phyloP scores from a whole-genome alignment of 2,113 vertebrate genomes.

The Alexandromys fortis region DNA sequence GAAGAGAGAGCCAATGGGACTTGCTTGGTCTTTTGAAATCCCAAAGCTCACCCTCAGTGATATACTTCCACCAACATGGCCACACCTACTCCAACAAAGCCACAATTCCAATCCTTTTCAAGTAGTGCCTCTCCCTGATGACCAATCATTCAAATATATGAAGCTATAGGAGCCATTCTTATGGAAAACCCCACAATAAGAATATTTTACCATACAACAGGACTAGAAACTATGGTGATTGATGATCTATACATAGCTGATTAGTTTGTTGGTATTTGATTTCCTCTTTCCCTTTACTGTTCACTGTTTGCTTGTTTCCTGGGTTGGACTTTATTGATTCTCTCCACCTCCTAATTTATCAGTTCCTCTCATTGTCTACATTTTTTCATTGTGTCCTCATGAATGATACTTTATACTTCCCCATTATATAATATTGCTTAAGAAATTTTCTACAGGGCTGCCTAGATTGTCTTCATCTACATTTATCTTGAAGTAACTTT shows the following conservation, averaged over 20 bases:
- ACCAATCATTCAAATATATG: background rate
- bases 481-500: background rate
- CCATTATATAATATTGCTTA: background rate
- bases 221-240: background rate
- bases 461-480: background rate
- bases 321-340: background rate
- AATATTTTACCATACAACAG: too few species aligned
- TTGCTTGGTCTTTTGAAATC: background rate
- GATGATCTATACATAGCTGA: background rate
- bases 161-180: background rate
- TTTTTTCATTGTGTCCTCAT: background rate
- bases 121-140: too few species aligned
- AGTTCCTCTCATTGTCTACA: background rate
- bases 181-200: background rate
- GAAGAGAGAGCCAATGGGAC: background rate
- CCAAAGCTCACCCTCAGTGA: background rate
- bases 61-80: background rate
- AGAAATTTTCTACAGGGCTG: background rate
- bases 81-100: background rate
- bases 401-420: background rate
- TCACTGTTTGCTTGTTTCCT: background rate
- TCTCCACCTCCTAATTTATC: background rate
- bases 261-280: background rate
- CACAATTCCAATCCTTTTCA: background rate
- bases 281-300: background rate